These are phyloP conservation scores for Sminthurinus aureus DNA, from an alignment of 2,888 invertebrate genomes.

Conservation along the genomic window DNA sequence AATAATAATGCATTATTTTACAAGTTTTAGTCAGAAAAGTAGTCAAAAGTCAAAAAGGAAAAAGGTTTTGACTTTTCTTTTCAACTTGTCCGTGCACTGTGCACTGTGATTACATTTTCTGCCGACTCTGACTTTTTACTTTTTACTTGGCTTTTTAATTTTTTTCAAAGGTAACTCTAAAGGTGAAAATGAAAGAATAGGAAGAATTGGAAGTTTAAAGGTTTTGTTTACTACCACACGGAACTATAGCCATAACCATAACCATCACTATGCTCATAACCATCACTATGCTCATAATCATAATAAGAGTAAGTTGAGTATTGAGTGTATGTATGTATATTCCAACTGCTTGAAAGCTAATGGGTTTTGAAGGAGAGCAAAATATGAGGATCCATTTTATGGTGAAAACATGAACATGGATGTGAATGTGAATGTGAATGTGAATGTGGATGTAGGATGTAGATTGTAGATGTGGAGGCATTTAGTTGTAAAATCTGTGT, in stretches of 20 bases:
- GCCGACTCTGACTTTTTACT: constrained; percentile 22
- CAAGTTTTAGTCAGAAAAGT: background rate
- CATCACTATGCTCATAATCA: no score
- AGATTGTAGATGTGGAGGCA: no score
- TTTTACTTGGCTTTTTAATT: background rate
- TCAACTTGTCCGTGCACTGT: background rate
- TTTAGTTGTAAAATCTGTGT: background rate
- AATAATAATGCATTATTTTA: no score
- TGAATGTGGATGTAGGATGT: background rate
- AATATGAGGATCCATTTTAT: background rate
- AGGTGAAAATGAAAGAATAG: constrained; percentile 4
- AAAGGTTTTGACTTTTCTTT: background rate
- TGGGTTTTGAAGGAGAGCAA: constrained; percentile 38
- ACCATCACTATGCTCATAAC: no score
- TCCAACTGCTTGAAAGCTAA: constrained; percentile 21
- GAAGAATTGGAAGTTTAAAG: constrained; percentile 27
- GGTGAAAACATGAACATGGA: background rate
- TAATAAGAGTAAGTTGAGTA: no score
- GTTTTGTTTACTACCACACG: constrained; percentile 2
- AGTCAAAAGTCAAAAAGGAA: background rate
- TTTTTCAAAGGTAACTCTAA: background rate
- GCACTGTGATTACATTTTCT: constrained; percentile 22
- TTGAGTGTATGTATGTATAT: no score
- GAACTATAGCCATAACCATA: no score
- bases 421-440: background rate